phyloP scores from a whole-genome alignment of 1,140 invertebrate species.

The Cherax destructor region DNA sequence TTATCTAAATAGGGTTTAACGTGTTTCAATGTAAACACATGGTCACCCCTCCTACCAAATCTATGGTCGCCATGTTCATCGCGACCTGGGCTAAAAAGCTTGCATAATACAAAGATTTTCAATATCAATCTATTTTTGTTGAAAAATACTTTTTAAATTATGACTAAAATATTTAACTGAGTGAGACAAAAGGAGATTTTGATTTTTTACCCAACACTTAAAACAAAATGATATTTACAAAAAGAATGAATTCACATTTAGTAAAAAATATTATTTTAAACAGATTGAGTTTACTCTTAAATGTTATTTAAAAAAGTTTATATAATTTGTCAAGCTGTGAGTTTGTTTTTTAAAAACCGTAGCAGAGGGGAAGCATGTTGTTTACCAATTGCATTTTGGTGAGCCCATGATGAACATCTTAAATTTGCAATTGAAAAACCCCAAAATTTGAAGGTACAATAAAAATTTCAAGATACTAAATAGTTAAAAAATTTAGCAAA shows the following conservation, averaged over 20 bases:
- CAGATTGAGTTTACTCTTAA: neutral
- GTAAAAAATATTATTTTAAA: neutral
- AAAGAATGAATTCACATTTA: conserved; percentile 12
- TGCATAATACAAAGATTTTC: neutral
- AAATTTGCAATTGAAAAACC: no score
- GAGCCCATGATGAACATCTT: no score
- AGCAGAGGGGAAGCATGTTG: neutral
- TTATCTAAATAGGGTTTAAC: no score
- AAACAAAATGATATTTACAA: conserved; percentile 20
- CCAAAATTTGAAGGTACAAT: no score
- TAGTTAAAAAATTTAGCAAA: no score
- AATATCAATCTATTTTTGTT: neutral
- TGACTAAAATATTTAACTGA: neutral
- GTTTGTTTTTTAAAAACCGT: neutral
- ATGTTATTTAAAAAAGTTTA: neutral
- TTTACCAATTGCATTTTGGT: no score
- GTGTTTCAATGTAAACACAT: no score
- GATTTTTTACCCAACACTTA: conserved; percentile 25
- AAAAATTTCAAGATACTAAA: no score
- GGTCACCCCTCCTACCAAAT: no score
- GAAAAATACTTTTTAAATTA: neutral
- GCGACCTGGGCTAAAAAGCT: neutral
- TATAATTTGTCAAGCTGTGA: neutral
- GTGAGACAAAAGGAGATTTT: conserved; percentile 6
- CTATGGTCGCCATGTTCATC: no score